Base-by-base conservation (phyloP, 1,140 invertebrate species). In the Popillia japonica region DNA sequence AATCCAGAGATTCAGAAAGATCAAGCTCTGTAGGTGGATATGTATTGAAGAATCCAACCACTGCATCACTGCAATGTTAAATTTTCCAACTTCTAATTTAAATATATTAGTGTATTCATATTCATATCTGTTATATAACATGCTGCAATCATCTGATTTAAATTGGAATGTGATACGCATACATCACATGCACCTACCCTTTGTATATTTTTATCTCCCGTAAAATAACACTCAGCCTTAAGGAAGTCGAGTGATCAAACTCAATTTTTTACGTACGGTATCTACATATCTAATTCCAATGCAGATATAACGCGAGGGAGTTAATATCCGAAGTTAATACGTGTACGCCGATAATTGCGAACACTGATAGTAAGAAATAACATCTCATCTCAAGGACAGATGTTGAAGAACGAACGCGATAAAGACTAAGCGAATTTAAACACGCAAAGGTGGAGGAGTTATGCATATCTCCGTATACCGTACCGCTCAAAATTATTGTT, bases 201-300 rank as follows among this genome's bases (percentile, higher is more conserved):
- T n/a, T n/a, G n/a, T n/a, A n/a, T n/a, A 64, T 64, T 64, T 64
- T 64, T 64, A 64, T 64, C 61, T n/a, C 61, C 22, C 61, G 61
- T 64, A 64, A 64, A 64, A 64, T 64, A 64, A 20, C 20, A 64
- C 22, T 64, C 23, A 9, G 22, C 9, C 61, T 27, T 10, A 8
- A 64, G 23, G 17, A 20, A 27, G 20, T 64, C 10, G 9, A 64
- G 61, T 20, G 22, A 64, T 64, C 61, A 27, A 3, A 6, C 61
- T 4, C 61, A 64, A 64, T 64, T 64, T n/a, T 64, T 27, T 64
- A 64, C 44, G 44, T 48, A 48, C 17, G 3, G 22, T 20, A 23
- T 64, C 61, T 64, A 64, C 61, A 64, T 64, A 64, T 20, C 61
- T 64, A 64, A 64, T 64, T 64, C 23, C 61, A 6, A 64, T 23